phyloP scores from a whole-genome alignment of 2,888 invertebrate genomes.

The Aspidiotus rigidus region DNA sequence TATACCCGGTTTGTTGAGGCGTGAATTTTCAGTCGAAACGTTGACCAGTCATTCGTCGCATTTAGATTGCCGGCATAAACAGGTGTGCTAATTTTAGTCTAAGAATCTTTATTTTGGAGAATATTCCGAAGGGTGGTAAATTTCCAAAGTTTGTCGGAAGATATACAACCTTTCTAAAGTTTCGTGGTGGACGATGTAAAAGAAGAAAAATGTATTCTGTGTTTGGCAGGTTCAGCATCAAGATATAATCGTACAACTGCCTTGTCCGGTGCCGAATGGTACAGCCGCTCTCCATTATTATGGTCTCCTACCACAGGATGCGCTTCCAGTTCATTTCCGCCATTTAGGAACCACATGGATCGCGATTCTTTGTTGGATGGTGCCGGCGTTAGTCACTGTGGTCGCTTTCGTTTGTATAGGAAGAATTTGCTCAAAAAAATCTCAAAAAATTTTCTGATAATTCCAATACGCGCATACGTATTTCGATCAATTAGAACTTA shows the following conservation, averaged over 20 bases:
- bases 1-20: conserved; percentile 55
- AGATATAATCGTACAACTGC: conserved; percentile 75
- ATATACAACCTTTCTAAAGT: too few relatives aligned
- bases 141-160: too few relatives aligned
- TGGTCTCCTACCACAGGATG: conserved; percentile 36
- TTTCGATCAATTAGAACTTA: too few relatives aligned
- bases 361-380: conserved; percentile 29
- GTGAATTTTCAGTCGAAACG: conserved; percentile 58
- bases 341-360: conserved; percentile 31
- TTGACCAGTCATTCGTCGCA: conserved; percentile 50
- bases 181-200: too few relatives aligned
- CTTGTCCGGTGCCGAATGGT: conserved; percentile 72
- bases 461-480: neutral
- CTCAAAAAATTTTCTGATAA: conserved; percentile 8
- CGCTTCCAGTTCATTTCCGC: conserved; percentile 31
- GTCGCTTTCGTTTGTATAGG: conserved; percentile 33
- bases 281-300: conserved; percentile 43
- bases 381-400: conserved; percentile 32
- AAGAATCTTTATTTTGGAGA: too few relatives aligned
- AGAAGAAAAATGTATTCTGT: conserved; percentile 13
- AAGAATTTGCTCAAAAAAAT: conserved; percentile 32
- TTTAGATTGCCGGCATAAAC: conserved; percentile 59
- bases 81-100: conserved; percentile 47
- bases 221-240: conserved; percentile 65
- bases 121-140: too few relatives aligned